These are phyloP conservation scores for Xiphias gladius DNA, from an alignment of 2,113 vertebrate species.

Conservation along the genomic window DNA sequence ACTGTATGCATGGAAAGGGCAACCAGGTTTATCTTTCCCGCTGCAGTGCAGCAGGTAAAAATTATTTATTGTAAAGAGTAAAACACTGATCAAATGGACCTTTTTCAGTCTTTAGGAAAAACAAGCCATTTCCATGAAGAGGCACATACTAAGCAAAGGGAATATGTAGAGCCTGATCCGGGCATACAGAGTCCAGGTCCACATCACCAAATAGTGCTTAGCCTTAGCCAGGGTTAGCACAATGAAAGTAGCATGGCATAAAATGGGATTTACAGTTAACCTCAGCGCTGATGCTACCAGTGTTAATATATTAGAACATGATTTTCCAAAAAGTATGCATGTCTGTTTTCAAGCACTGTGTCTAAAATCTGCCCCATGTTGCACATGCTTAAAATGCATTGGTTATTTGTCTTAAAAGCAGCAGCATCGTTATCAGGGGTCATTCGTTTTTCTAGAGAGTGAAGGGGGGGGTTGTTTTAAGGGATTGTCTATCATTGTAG, in stretches of 20 bases:
- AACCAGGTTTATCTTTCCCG: constrained; percentile 30
- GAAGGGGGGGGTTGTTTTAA: constrained; percentile 12
- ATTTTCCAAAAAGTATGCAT: constrained; percentile 32
- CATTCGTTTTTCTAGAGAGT: constrained; percentile 66
- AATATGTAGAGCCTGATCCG: constrained; percentile 41
- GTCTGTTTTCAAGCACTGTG: constrained; percentile 63
- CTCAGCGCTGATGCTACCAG: constrained; percentile 53
- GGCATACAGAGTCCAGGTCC: constrained; percentile 32
- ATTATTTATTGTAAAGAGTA: constrained; percentile 52
- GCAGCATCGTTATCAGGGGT: constrained; percentile 58
- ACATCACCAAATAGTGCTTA: constrained; percentile 44
- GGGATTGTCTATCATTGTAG: constrained; percentile 76
- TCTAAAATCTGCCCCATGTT: constrained; percentile 68
- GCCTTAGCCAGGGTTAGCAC: constrained; percentile 47
- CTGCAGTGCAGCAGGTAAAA: constrained; percentile 33
- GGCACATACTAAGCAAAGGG: constrained; percentile 28
- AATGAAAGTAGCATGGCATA: constrained; percentile 45
- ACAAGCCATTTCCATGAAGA: constrained; percentile 37
- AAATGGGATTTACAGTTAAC: constrained; percentile 51
- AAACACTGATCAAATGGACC: constrained; percentile 27
- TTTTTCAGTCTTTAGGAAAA: constrained; percentile 11
- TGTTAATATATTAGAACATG: constrained; percentile 49
- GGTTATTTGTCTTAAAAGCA: constrained; percentile 79
- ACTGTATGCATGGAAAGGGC: constrained; percentile 28
- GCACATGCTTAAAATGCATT: constrained; percentile 82